Base-by-base conservation (phyloP, 2,113 vertebrate genomes). In the Sceloporus tristichus region DNA sequence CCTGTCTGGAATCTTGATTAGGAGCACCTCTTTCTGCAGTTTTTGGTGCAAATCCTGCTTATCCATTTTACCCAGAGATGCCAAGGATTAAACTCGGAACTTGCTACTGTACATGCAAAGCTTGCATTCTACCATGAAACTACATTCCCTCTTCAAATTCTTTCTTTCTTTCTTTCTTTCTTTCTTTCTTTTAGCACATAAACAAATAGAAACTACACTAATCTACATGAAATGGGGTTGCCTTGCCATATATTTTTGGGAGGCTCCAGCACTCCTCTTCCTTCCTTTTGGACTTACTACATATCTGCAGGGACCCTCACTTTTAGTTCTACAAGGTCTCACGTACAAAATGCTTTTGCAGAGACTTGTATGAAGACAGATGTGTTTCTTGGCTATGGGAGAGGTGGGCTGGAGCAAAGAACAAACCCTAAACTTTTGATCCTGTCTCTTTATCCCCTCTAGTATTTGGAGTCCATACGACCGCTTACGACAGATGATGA, bases 381-480 rank as follows among this genome's bases (percentile, higher is more conserved):
- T 6, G 6, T 85, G 2, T 19, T 40, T 68, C 68, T 23, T 54
- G 65, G 13, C 9, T 40, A 14, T 54, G 59, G 62, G 0, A 65
- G 6, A 1, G 29, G 80, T 48, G 0, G 10, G 48, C 74, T 54
- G 29, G 42, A 11, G n/a, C 59, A 34, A 68, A 38, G 27, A 53
- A 9, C 27, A 40, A 56, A 59, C 3, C 25, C 76, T 80, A 21
- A 19, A 2, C 4, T 48, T 29, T 42, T 38, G 23, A 53, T n/a
- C 11, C 3, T 34, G n/a, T 13, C 2, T 16, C 8, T 34, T 29
- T 71, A 10, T 59, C 19, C 2, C 14, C 14, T 14, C 9, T 82
- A 98, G 98, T 98, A 97, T 90, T 85, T 99, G 93, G 98, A 98
- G 83, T 98, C 98, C 0, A 95, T 98, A 65, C 97, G 97, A 21